Evolutionary conservation across 1,140 invertebrate genomes (phyloP).

Genomic region (Drosophila pseudoobscura): DNA sequence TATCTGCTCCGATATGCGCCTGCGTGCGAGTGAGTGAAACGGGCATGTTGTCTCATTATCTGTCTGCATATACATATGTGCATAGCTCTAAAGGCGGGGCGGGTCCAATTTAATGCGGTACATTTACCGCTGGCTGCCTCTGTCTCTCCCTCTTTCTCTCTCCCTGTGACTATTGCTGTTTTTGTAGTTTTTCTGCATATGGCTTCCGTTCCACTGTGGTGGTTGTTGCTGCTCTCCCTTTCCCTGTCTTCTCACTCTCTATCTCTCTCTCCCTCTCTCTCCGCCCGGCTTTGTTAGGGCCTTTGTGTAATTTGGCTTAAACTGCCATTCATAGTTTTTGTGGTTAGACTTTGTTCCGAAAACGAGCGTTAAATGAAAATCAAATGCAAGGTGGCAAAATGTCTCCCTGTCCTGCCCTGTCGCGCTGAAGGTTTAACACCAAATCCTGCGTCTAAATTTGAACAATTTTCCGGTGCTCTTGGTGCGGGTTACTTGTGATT

Average conservation of each 20-base stretch:
- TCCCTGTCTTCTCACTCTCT: slow-evolving; percentile 6
- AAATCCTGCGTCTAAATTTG: too few species aligned
- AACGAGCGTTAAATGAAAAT: slow-evolving; percentile 56
- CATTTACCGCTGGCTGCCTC: slow-evolving; percentile 22
- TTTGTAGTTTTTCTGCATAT: slow-evolving; percentile 68
- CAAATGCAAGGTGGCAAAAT: slow-evolving; percentile 55
- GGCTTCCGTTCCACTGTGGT: slow-evolving; percentile 66
- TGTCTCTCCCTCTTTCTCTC: slow-evolving; percentile 2
- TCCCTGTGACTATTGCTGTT: background rate
- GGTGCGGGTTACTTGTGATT: too few species aligned
- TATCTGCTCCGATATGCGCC: slow-evolving; percentile 67
- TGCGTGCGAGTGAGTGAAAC: slow-evolving; percentile 40
- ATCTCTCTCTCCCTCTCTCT: too few species aligned
- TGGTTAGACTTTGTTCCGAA: slow-evolving; percentile 61
- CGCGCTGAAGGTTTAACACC: slow-evolving; percentile 5
- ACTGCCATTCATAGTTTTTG: slow-evolving; percentile 81
- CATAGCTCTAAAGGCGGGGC: slow-evolving; percentile 39
- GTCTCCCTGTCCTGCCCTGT: slow-evolving; percentile 5
- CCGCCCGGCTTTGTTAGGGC: slow-evolving; percentile 41
- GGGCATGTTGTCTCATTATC: slow-evolving; percentile 1
- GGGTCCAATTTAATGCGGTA: slow-evolving; percentile 62
- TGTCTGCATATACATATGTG: slow-evolving; percentile 10
- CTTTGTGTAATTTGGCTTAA: slow-evolving; percentile 81
- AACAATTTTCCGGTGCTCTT: too few species aligned
- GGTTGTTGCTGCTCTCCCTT: slow-evolving; percentile 29